These are phyloP conservation scores for Uria lomvia DNA, from an alignment of 2,113 vertebrate genomes.

Conservation along the genomic window DNA sequence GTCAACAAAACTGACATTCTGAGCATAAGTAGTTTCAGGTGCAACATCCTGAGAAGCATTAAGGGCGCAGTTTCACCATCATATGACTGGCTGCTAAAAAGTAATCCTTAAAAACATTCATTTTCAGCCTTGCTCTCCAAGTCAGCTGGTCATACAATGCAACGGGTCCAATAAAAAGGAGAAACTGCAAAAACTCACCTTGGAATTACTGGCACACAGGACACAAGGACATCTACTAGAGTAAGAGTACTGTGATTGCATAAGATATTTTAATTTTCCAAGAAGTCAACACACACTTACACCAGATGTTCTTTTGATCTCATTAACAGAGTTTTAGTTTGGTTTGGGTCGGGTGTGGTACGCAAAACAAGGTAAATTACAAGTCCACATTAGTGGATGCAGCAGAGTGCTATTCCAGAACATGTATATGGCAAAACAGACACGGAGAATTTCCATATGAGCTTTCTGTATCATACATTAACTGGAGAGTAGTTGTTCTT, in stretches of 20 bases:
- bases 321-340: background rate
- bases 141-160: background rate
- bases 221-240: background rate
- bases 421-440: fast-evolving
- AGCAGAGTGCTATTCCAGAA: background rate
- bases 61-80: background rate
- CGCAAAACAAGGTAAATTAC: background rate
- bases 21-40: background rate
- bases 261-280: background rate
- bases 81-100: background rate
- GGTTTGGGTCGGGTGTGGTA: background rate
- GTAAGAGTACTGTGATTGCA: background rate
- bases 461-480: background rate
- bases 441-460: background rate
- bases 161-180: background rate
- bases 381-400: background rate
- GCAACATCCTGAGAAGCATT: background rate
- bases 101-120: background rate
- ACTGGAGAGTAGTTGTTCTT: background rate
- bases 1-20: background rate
- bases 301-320: background rate
- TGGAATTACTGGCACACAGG: background rate
- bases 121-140: background rate
- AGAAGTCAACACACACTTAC: background rate
- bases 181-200: background rate